Base-by-base conservation (phyloP, 2,797 vertebrate species). In the Peromyscus aztecus region DNA sequence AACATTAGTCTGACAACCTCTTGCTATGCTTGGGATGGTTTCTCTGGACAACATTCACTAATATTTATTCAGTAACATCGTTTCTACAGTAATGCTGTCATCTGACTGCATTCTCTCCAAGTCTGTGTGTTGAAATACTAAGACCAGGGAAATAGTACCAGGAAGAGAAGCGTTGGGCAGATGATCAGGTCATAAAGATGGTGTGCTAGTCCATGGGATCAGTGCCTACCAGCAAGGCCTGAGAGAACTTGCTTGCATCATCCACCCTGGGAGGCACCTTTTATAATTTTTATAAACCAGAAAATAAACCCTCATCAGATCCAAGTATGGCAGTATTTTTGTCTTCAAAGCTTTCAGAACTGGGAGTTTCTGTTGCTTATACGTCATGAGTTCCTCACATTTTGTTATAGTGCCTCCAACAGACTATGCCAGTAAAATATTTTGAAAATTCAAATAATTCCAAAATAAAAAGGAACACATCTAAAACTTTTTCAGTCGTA, bases 31-130 rank as follows among this genome's bases (percentile, higher is more conserved):
- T 96, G 55, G 23, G 34, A 86, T 82, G 4, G 73, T 75, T 91
- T 65, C 85, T 95, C 43, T 69, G 95, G 65, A 94, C 61, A 89
- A 14, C 31, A 65, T 57, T 96, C 87, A 91, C 8, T 77, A 95
- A 92, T 83, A 10, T 78, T 95, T 88, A 55, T 34, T 96, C 43
- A 63, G 46, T 12, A 90, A 90, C 21, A 52, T 83, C 69, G 67
- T 92, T 96, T 97, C 13, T 90, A 69, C 57, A 65, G 89, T 90
- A 87, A 49, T 40, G 19, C 13, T 59, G 0, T 29, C 23, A 55
- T 77, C 29, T 61, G 19, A 77, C 59, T 49, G 7, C 43, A 31
- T 37, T n/a, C 24, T 85, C n/a, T n/a, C 13, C 21, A 63, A 87
- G 23, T 69, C 40, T 16, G 40, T 31, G 57, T 23, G 14, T 27